These are phyloP conservation scores for Amphipyra berbera DNA, from an alignment of 2,888 invertebrate species.

Conservation along the genomic window DNA sequence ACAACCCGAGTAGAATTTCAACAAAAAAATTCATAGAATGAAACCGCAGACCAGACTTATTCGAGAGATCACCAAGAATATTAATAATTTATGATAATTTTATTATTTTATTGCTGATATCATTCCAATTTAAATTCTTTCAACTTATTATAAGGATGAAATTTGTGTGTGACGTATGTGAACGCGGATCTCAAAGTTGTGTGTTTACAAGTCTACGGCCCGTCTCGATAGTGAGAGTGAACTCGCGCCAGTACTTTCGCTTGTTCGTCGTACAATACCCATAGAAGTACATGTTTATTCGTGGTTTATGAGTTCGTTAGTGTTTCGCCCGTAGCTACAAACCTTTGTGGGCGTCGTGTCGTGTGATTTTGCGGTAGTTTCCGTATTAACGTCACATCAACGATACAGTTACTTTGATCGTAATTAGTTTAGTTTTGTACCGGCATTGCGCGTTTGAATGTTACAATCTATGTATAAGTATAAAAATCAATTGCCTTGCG, in stretches of 20 bases:
- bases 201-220: slow-evolving; percentile 56
- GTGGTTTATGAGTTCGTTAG: slow-evolving; percentile 39
- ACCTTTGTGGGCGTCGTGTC: slow-evolving; percentile 18
- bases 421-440: neutral
- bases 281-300: slow-evolving; percentile 24
- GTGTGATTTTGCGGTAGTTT: slow-evolving; percentile 9
- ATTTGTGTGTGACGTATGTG: slow-evolving; percentile 20
- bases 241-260: slow-evolving; percentile 54
- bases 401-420: slow-evolving; percentile 1
- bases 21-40: slow-evolving; percentile 38
- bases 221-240: slow-evolving; percentile 64
- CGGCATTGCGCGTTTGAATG: too few relatives aligned
- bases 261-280: slow-evolving; percentile 39
- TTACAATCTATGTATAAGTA: too few relatives aligned
- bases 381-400: slow-evolving; percentile 3
- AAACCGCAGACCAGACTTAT: slow-evolving; percentile 25
- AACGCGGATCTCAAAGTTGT: slow-evolving; percentile 48
- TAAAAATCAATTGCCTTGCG: too few relatives aligned
- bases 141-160: slow-evolving; percentile 1
- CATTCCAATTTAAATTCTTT: slow-evolving; percentile 16
- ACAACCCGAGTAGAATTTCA: slow-evolving; percentile 12
- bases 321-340: slow-evolving; percentile 21
- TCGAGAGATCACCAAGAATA: slow-evolving; percentile 42
- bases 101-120: slow-evolving; percentile 1
- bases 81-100: slow-evolving; percentile 38